Base-by-base conservation (phyloP, 2,888 invertebrate species). In the Troides aeacus region DNA sequence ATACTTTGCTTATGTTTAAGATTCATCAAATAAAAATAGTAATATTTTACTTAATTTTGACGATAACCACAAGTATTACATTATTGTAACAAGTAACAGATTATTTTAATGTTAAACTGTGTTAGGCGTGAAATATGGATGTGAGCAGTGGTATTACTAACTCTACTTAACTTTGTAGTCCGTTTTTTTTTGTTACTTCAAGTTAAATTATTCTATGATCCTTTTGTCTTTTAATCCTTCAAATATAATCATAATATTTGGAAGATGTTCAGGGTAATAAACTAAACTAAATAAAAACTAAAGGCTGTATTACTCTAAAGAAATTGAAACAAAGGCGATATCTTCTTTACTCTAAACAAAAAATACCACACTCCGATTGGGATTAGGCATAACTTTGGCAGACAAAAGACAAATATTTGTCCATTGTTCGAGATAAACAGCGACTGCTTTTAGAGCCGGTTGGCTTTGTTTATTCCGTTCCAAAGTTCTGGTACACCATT, bases 381-480 rank as follows among this genome's bases (percentile, higher is more conserved):
- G 72, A 72, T 71, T 71, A 72, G 70, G 69, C 66, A 68, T 70
- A 71, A 63, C 63, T 66, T 64, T 68, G 42, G 68, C 72, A 71
- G 62, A 65, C 71, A 72, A 71, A 71, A 69, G 69, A 60, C 46
- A 70, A 68, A 70, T 66, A 66, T 71, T 72, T 73, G 71, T 66
- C 73, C 68, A 73, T 73, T 72, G 73, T 72, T 69, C 30, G 64
- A 68, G 72, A 73, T 73, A 73, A 73, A 68, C 61, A 70, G 68
- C 53, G 69, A 21, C 71, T 64, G 70, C 64, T 71, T 71, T 71
- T 67, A 71, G 64, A 67, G 70, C 66, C 67, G 64, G 66, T 64
- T 67, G 61, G 67, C 58, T 71, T 71, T 67, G 70, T 71, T 71
- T 71, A 68, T 71, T 46, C 57, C 66, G 12, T 21, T 53, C 64